These are phyloP conservation scores for Strigops habroptila DNA, from an alignment of 2,113 vertebrate species.

Conservation along the genomic window DNA sequence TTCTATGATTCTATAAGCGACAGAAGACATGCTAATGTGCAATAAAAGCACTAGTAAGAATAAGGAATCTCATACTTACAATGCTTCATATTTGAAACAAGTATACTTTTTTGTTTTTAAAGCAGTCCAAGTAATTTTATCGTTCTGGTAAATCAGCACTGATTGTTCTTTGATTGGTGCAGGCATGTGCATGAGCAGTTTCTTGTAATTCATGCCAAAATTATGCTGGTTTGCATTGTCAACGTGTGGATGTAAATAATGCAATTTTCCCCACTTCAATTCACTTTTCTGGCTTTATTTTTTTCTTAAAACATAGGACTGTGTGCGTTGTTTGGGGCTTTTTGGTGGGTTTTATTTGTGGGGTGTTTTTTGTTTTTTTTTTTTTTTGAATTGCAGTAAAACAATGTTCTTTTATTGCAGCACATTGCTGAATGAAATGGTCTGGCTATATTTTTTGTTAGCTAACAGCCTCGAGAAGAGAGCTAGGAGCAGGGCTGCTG, in stretches of 20 bases:
- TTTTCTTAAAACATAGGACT: neutral
- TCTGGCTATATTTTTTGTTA: neutral
- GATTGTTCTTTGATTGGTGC: neutral
- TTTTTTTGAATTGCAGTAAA: neutral
- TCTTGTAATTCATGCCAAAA: neutral
- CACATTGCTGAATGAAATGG: neutral
- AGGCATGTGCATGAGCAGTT: neutral
- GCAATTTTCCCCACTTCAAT: neutral
- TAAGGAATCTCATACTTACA: neutral
- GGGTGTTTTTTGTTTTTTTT: neutral
- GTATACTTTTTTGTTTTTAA: neutral
- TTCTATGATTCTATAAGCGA: neutral
- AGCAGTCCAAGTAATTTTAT: neutral
- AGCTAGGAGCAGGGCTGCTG: neutral
- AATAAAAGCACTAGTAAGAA: neutral
- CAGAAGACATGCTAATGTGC: neutral
- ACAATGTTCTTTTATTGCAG: neutral
- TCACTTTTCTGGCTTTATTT: neutral
- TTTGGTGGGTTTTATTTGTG: too few relatives aligned
- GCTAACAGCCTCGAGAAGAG: neutral
- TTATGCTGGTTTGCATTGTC: neutral
- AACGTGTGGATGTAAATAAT: neutral
- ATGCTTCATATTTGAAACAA: neutral
- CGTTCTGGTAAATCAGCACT: neutral
- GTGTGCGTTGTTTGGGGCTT: rapidly evolving